A percentile compares a stretch with the other conserved stretches of the same genome.
Evolutionary conservation across 2,113 vertebrate genomes (phyloP).

Genomic region (Panthera leo): DNA sequence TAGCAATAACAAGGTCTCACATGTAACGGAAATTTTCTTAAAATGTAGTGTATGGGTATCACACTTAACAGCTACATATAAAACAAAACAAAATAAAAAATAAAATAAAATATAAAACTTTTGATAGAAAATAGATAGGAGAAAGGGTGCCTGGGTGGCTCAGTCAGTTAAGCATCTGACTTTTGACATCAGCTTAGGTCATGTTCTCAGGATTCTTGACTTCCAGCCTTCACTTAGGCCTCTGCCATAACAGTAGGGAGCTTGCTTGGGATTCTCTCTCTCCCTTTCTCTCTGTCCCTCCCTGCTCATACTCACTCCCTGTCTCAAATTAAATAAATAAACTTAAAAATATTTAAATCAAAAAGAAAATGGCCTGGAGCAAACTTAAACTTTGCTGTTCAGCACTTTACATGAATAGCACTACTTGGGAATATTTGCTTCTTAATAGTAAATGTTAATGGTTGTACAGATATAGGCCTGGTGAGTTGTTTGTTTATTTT

Average conservation of each 20-base stretch:
- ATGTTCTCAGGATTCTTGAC: no score
- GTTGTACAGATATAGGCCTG: background rate
- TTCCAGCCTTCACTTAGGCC: no score
- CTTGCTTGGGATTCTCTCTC: no score
- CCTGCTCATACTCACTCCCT: no score
- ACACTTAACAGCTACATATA: background rate
- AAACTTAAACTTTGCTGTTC: conserved; percentile 21
- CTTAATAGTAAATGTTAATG: conserved; percentile 50
- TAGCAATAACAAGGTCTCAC: background rate
- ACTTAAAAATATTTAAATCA: no score
- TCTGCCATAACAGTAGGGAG: no score
- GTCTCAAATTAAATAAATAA: no score
- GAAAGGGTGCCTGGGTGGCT: no score
- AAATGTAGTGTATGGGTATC: background rate
- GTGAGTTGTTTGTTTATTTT: conserved; percentile 49
- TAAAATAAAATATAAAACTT: background rate
- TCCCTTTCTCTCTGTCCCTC: no score
- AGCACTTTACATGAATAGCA: conserved; percentile 35
- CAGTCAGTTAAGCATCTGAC: no score
- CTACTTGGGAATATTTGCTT: conserved; percentile 25
- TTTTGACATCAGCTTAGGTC: no score
- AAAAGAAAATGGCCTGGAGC: background rate
- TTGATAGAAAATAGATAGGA: no score
- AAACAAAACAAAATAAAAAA: background rate
- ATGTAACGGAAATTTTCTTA: background rate